Base-by-base conservation (phyloP, 1,140 invertebrate genomes). In the Bursaphelenchus mucronatus region DNA sequence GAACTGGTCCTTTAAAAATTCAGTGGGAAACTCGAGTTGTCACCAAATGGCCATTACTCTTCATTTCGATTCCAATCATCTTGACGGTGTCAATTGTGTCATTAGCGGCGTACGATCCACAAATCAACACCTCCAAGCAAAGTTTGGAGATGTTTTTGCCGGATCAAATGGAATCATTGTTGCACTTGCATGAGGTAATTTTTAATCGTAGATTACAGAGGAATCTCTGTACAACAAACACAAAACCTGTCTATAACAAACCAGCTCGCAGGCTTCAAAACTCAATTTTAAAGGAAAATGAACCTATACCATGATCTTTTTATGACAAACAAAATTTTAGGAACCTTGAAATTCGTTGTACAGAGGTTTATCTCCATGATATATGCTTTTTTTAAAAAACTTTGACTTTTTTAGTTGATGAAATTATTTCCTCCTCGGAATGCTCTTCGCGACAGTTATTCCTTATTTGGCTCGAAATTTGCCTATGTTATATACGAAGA, bases 141-240 rank as follows among this genome's bases (percentile, higher is more conserved):
- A 74, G 61, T 8, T 58, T 76, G 50, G 72, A 78, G 65, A 78
- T 76, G 53, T 76, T 76, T 57, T 53, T 76, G 6, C 74, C 74
- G 10, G 74, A 76, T 53, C 59, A 78, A 41, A 76, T 76, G 75
- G 57, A 52, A 49, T 68, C 66, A 13, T 44, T 66, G 44, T 8
- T 61, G 10, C 30, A 61, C 13, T 49, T 61, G 45, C 47, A 61
- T 50, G 47, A 71, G 54, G 44, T 73, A 40, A 40, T 21, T 61
- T 45, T 11, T 1, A 19, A 49, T 6, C 17, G 4, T 49, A 19
- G 46, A 47, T 47, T 47, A 10, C 10, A 47, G n/a, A 11, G n/a
- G n/a, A n/a, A n/a, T n/a, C n/a, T n/a, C n/a, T n/a, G n/a, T n/a
- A n/a, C n/a, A n/a, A n/a, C n/a, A n/a, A n/a, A n/a, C n/a, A n/a